Evolutionary conservation across 2,113 vertebrate genomes (phyloP), one percentile per base, ranked within the genome.

Genomic region (Scopus umbretta): DNA sequence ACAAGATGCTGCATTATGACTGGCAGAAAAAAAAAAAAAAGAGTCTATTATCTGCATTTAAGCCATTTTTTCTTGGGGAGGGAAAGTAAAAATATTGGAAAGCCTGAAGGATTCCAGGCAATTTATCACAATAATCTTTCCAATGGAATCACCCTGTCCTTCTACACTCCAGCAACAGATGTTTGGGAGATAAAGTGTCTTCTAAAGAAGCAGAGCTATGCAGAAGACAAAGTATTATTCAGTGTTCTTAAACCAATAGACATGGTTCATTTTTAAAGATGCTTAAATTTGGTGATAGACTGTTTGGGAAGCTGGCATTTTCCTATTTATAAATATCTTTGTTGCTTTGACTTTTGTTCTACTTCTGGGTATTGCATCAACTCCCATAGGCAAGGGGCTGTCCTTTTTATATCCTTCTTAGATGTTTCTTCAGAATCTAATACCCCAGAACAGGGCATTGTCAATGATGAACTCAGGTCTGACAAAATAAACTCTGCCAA

Each of bases 341-440:
- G 63, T 83, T 85, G 47, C n/a, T 96, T 78, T 83, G 58, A 96
- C 90, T 92, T 90, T 42, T 92, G n/a, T 73, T 88, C 90, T 73
- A 34, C 38, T 88, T 93, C 52, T 67, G 74, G 29, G 22, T 83
- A 63, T 92, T 88, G 45, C 93, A 88, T 75, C 85, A 94, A 10
- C 45, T 86, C 88, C 81, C 80, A 12, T 7, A 59, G 79, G 93
- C 75, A 83, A 94, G n/a, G 26, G 29, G 18, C 26, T 76, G 45
- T 80, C 36, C 26, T 93, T 95, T 94, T 93, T 42, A 61, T 56
- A 40, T 65, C n/a, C 50, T 76, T 56, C 62, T 86, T 53, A 76
- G 45, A 93, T 80, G 67, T 92, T 95, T 93, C 71, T 88, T 86
- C 92, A 95, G 42, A 80, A 78, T 71, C 55, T 45, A 45, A 66